Conservation (phyloP, 2,797 vertebrate genomes). For the Rhynchonycteris naso region DNA sequence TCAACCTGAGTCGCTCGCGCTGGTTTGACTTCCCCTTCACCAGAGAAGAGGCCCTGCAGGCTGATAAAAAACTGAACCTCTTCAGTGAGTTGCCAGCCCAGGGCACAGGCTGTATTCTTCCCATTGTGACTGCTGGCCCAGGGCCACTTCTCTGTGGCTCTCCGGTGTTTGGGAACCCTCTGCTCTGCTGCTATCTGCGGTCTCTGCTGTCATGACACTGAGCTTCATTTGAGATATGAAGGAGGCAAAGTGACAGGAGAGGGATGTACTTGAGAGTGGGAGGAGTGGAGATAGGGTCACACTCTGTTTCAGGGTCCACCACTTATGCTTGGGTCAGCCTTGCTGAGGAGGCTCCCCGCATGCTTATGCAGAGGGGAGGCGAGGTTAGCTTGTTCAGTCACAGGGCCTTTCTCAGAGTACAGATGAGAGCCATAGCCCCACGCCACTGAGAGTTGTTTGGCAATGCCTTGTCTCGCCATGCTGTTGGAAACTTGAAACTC, state of each 20-base stretch:
- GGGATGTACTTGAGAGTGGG: neutral
- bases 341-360: neutral
- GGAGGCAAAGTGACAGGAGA: neutral
- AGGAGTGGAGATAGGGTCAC: neutral
- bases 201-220: neutral
- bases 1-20: slow-evolving; percentile 95
- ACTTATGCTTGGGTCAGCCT: neutral
- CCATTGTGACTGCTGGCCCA: neutral
- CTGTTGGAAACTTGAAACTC: neutral
- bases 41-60: slow-evolving; percentile 97
- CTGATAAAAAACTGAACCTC: slow-evolving; percentile 97
- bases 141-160: neutral
- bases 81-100: slow-evolving; percentile 91
- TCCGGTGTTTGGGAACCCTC: neutral
- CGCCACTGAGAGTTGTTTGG: neutral
- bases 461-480: neutral
- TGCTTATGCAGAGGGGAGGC: neutral
- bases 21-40: slow-evolving; percentile 99
- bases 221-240: neutral
- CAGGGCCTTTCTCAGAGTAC: neutral
- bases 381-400: neutral
- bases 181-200: neutral
- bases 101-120: neutral
- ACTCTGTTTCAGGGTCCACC: neutral
- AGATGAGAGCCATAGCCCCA: neutral